A percentile compares a stretch with the other conserved stretches of the same genome.
Conservation (phyloP, 2,797 vertebrate species). For the Scolopax rusticola region DNA sequence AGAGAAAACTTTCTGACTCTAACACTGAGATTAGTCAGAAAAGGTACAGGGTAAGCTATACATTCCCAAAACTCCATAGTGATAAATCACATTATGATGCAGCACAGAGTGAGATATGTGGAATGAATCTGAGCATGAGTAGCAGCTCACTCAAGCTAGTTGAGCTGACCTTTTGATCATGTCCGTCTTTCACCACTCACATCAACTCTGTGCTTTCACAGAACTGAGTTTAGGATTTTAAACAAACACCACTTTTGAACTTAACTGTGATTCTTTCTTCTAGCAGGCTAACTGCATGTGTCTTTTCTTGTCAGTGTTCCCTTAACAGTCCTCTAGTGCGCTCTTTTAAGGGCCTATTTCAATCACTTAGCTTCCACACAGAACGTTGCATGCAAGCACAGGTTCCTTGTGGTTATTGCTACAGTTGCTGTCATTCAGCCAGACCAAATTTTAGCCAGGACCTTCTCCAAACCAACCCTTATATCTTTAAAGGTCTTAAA, state of each 20-base stretch:
- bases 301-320: not conserved
- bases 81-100: not conserved
- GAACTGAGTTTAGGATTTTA: not conserved
- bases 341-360: not conserved
- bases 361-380: rapidly evolving
- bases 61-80: not conserved
- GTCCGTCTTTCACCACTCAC: not conserved
- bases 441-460: not conserved
- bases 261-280: not conserved
- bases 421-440: not conserved
- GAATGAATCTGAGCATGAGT: not conserved
- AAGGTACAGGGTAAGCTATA: not conserved
- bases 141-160: not conserved
- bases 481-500: not conserved
- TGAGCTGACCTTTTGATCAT: not conserved
- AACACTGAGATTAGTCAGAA: rapidly evolving
- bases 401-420: not conserved
- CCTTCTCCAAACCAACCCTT: not conserved
- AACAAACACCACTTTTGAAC: not conserved
- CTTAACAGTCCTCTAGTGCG: not conserved
- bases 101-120: not conserved
- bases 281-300: not conserved
- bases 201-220: not conserved
- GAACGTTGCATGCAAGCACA: not conserved
- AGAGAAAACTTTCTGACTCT: not conserved